Evolutionary conservation across 2,888 invertebrate species (phyloP).

Genomic region (Camptogramma bilineatum): DNA sequence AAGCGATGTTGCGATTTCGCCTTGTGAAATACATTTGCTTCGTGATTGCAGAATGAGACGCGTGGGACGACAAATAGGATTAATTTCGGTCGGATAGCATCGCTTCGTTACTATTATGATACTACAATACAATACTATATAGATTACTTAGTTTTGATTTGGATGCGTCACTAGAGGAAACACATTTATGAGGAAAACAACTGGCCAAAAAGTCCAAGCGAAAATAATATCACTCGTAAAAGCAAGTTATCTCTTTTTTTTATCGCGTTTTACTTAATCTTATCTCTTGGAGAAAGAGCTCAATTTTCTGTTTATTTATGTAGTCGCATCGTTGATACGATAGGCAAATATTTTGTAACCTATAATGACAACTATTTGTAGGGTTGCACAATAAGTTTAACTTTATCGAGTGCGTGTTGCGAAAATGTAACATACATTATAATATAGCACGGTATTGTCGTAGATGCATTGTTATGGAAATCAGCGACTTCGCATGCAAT

Average conservation of each 20-base stretch:
- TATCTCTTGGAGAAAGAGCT: constrained; percentile 59
- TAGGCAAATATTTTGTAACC: constrained; percentile 74
- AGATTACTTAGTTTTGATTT: constrained; percentile 32
- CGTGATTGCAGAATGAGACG: constrained; percentile 74
- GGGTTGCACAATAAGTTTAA: constrained; percentile 60
- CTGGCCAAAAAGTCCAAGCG: neutral
- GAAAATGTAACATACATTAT: constrained; percentile 54
- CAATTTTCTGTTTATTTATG: constrained; percentile 76
- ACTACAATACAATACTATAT: constrained; percentile 42
- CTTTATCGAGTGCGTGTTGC: constrained; percentile 56
- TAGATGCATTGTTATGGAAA: constrained; percentile 64
- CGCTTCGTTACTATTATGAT: constrained; percentile 54
- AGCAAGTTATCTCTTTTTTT: constrained; percentile 23
- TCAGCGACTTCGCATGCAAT: constrained; percentile 51
- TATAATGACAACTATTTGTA: constrained; percentile 58
- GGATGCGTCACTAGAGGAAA: constrained; percentile 7
- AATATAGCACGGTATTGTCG: constrained; percentile 45
- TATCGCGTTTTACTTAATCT: constrained; percentile 74
- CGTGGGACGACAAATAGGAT: constrained; percentile 82
- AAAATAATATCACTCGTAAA: constrained; percentile 2
- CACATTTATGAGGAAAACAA: neutral
- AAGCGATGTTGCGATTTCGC: constrained; percentile 82
- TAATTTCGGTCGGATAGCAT: constrained; percentile 66
- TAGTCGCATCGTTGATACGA: constrained; percentile 61
- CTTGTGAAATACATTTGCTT: constrained; percentile 78